These are phyloP conservation scores for Hemichromis elongatus DNA, from an alignment of 2,113 vertebrate genomes.

Conservation along the genomic window DNA sequence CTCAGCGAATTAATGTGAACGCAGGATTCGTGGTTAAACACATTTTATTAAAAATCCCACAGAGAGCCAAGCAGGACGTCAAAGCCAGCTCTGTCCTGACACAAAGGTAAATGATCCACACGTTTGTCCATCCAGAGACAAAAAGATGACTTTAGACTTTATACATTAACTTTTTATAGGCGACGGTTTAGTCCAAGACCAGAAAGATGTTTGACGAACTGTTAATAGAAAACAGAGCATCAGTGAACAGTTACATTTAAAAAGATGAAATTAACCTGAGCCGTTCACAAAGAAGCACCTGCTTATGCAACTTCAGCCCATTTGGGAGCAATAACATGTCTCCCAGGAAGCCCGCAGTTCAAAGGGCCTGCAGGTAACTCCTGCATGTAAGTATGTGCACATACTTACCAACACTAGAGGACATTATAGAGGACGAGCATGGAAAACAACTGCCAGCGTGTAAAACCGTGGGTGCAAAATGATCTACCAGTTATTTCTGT, in stretches of 20 bases:
- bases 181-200: background rate
- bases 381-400: background rate
- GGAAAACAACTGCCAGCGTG: background rate
- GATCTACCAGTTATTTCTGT: background rate
- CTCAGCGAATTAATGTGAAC: background rate
- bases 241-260: background rate
- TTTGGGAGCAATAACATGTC: background rate
- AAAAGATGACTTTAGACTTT: background rate
- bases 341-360: background rate
- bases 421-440: background rate
- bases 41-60: background rate
- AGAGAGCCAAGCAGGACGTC: background rate
- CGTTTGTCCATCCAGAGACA: background rate
- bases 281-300: background rate
- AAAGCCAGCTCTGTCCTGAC: background rate
- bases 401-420: rapidly evolving
- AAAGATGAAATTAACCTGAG: background rate
- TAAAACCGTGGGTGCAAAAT: background rate
- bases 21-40: background rate
- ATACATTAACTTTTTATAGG: background rate
- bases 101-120: background rate
- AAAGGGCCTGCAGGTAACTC: background rate
- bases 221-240: background rate
- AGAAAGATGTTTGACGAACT: background rate
- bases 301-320: background rate